These are phyloP conservation scores for Nephrocerus scutellatus DNA, from an alignment of 2,888 invertebrate species.

Conservation along the genomic window DNA sequence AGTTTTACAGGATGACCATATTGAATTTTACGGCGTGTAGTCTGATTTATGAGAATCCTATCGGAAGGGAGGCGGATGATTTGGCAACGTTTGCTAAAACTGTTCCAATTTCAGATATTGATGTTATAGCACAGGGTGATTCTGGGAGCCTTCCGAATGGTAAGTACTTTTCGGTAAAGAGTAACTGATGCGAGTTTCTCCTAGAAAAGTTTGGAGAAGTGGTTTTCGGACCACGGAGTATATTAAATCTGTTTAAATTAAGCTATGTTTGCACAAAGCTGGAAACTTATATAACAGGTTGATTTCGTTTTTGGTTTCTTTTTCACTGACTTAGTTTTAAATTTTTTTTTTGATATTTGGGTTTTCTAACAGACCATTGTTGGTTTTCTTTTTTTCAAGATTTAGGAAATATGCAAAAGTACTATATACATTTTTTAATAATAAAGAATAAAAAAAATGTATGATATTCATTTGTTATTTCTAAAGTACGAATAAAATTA, in stretches of 20 bases:
- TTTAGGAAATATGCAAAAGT: not conserved
- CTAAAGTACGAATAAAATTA: too few species aligned
- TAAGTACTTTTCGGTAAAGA: conserved; percentile 34
- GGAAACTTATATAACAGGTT: not conserved
- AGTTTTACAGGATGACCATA: conserved; percentile 50
- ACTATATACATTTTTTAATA: too few species aligned
- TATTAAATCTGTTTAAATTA: not conserved
- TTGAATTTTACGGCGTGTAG: conserved; percentile 51
- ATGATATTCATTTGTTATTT: too few species aligned
- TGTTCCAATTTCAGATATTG: conserved; percentile 21
- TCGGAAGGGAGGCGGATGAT: conserved; percentile 55
- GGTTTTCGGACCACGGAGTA: too few species aligned
- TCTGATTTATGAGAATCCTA: conserved; percentile 68
- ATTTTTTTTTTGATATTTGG: too few species aligned
- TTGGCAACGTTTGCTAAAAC: conserved; percentile 36
- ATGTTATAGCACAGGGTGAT: conserved; percentile 23
- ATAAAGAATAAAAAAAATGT: too few species aligned
- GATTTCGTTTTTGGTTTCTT: not conserved
- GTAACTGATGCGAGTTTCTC: too few species aligned
- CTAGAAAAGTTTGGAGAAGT: too few species aligned
- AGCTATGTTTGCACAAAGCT: not conserved
- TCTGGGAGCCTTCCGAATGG: conserved; percentile 42
- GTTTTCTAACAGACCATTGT: too few species aligned
- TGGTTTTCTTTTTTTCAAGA: not conserved
- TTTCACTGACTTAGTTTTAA: not conserved